Evolutionary conservation across 2,113 vertebrate genomes (phyloP).

Genomic region (Syngnathus floridae): DNA sequence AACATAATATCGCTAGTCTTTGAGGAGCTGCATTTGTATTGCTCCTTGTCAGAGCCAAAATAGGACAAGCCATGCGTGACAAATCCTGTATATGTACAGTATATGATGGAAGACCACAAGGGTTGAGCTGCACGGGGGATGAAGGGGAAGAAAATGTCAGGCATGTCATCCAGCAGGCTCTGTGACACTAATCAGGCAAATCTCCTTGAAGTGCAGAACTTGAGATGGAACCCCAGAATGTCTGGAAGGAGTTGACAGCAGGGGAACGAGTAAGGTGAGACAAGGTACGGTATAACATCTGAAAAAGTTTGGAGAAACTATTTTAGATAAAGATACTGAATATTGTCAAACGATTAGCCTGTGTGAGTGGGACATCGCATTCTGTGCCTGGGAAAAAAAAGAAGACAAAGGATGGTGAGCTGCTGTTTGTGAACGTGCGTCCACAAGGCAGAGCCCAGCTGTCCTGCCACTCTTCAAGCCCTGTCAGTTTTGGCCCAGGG

Average conservation of each 20-base stretch:
- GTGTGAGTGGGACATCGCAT: conserved; percentile 10
- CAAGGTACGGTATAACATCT: conserved; percentile 27
- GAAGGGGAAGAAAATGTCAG: conserved; percentile 10
- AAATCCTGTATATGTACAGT: conserved; percentile 38
- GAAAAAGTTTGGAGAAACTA: conserved; percentile 29
- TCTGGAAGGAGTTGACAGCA: conserved; percentile 45
- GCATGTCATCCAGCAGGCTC: conserved; percentile 36
- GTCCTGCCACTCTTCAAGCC: conserved; percentile 46
- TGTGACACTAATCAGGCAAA: conserved; percentile 58
- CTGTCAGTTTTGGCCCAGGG: conserved; percentile 34
- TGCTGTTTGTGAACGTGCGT: conserved; percentile 22
- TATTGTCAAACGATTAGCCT: conserved; percentile 33
- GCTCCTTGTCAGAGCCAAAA: conserved; percentile 32
- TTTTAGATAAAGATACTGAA: conserved; percentile 44
- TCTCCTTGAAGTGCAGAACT: conserved; percentile 55
- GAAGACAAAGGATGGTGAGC: background rate
- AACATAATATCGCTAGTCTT: conserved; percentile 49
- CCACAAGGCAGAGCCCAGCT: conserved; percentile 31
- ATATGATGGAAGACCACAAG: conserved; percentile 32
- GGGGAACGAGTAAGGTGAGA: conserved; percentile 33
- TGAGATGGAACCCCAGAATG: conserved; percentile 48
- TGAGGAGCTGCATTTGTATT: conserved; percentile 51
- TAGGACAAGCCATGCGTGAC: conserved; percentile 37
- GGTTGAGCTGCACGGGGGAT: conserved; percentile 17
- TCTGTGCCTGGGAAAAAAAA: conserved; percentile 15